A percentile compares a stretch with the other conserved stretches of the same genome.
These are phyloP conservation scores for Perizoma affinitatum DNA, from an alignment of 2,888 invertebrate genomes.

Conservation along the genomic window DNA sequence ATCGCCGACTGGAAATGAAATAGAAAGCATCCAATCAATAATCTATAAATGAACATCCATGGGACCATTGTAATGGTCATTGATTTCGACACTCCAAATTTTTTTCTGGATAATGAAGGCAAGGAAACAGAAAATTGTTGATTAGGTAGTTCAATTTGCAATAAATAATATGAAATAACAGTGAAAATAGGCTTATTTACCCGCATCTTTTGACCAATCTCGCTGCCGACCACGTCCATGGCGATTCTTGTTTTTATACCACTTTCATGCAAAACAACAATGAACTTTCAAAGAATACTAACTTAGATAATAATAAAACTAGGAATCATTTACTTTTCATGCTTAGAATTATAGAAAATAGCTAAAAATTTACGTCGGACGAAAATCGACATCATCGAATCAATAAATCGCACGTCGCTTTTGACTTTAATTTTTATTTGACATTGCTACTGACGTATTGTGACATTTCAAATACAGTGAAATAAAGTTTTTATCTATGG, in stretches of 20 bases:
- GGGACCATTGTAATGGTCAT: neutral
- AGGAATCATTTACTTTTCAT: neutral
- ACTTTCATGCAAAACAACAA: slow-evolving; percentile 14
- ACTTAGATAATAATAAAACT: slow-evolving; percentile 4
- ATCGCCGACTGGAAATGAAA: slow-evolving; percentile 92
- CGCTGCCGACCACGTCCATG: slow-evolving; percentile 92
- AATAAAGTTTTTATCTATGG: too few species aligned
- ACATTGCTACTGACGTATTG: too few species aligned
- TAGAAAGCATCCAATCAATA: slow-evolving; percentile 28
- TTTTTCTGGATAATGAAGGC: neutral
- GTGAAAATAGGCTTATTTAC: slow-evolving; percentile 78
- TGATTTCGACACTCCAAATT: neutral
- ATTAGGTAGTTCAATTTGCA: neutral
- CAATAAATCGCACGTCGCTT: too few species aligned
- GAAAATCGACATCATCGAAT: neutral
- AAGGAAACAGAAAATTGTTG: neutral
- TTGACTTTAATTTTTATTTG: too few species aligned
- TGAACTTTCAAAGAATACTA: neutral
- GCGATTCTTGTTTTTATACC: slow-evolving; percentile 39
- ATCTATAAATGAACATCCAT: slow-evolving; percentile 6
- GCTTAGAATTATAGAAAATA: neutral
- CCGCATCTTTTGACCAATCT: slow-evolving; percentile 94
- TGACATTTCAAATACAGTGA: too few species aligned
- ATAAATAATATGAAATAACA: slow-evolving; percentile 36
- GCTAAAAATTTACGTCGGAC: neutral